A percentile compares a stretch with the other conserved stretches of the same genome.
phyloP scores from a whole-genome alignment of 2,797 vertebrate species.

The Hemitrygon akajei region DNA sequence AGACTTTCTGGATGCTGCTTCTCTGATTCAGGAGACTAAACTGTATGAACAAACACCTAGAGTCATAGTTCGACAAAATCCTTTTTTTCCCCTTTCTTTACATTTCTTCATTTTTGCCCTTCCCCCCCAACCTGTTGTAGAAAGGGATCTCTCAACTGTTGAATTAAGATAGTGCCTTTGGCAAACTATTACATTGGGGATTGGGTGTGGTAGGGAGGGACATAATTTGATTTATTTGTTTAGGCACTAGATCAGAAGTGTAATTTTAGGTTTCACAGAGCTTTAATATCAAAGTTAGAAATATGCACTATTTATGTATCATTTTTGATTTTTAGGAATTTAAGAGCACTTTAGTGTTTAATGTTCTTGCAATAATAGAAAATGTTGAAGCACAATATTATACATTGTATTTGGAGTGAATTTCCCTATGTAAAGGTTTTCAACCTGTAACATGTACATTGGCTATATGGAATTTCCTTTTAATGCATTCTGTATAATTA shows the following conservation, averaged over 20 bases:
- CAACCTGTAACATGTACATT: neutral
- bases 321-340: neutral
- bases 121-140: neutral
- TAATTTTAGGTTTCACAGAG: neutral
- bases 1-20: neutral
- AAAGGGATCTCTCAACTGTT: neutral
- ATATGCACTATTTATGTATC: neutral
- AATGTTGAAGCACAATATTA: neutral
- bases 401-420: neutral
- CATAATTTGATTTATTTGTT: neutral
- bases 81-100: neutral
- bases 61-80: neutral
- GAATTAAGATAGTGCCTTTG: neutral
- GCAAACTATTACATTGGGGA: neutral
- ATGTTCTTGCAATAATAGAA: neutral
- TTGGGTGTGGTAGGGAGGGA: neutral
- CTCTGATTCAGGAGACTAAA: neutral
- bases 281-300: neutral
- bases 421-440: neutral
- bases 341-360: slow-evolving; percentile 3
- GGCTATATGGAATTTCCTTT: neutral
- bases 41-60: neutral
- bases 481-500: neutral
- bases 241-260: neutral
- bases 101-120: too few relatives aligned